Base-by-base conservation (phyloP, 2,113 vertebrate species). In the Odocoileus virginianus region DNA sequence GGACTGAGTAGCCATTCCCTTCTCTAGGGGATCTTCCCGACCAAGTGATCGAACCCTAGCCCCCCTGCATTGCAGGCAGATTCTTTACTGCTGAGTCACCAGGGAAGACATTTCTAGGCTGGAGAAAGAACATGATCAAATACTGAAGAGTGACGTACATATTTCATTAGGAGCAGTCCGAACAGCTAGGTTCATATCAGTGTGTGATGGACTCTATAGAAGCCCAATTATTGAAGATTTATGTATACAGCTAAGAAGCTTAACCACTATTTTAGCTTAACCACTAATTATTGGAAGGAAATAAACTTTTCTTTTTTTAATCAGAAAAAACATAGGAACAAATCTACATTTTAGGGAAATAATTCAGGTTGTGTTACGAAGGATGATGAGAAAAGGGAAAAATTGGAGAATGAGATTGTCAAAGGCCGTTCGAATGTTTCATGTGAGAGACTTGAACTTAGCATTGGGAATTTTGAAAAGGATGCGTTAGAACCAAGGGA, bases 131-230 rank as follows among this genome's bases (percentile, higher is more conserved):
- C 45, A 7, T 0, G 0, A 43, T 36, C 28, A 33, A 8, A 45
- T 45, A 13, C 27, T 50, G 27, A 40, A n/a, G 21, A 43, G 0
- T 28, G 16, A 14, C 33, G 5, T 12, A 11, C 15, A 0, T 15
- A 2, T 21, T 40, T 21, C 40, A 33, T 71, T 28, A 17, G 87
- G 16, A 47, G 9, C 57, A 2, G 16, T 47, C 21, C 1, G 5
- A 71, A 33, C 7, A 61, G 45, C 33, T 43, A 23, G 17, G 43
- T 28, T 1, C 3, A 0, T 10, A 2, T 23, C 3, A 15, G 40
- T 6, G 13, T 25, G 14, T 4, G 1, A 1, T 40, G 7, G 7
- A 16, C 54, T 52, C 27, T 25, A 1, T 6, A 74, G 23, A 50
- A 74, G 27, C 16, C 14, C 54, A 30, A 9, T 33, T 54, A n/a